These are phyloP conservation scores for Antheraea yamamai DNA, from an alignment of 2,888 invertebrate species.

Conservation along the genomic window DNA sequence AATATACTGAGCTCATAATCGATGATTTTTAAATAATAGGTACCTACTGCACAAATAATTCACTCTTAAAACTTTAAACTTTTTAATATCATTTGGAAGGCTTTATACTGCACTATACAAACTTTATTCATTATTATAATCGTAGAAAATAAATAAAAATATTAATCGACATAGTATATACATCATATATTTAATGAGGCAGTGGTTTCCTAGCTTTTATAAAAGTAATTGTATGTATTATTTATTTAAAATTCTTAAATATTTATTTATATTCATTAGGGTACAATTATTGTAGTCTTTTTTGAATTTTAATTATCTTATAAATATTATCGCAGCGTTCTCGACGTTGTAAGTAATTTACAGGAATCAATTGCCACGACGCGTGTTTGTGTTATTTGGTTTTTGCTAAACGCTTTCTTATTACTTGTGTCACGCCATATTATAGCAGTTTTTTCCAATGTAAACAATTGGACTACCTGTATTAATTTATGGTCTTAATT, in stretches of 20 bases:
- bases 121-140: not conserved
- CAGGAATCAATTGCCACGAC: constrained; percentile 16
- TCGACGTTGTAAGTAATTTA: constrained; percentile 48
- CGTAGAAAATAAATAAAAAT: not conserved
- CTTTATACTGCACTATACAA: not conserved
- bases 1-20: too few relatives aligned
- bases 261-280: not conserved
- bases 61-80: not conserved
- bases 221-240: not conserved
- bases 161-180: not conserved
- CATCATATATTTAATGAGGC: not conserved
- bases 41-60: too few relatives aligned
- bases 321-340: constrained; percentile 47
- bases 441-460: not conserved
- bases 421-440: not conserved
- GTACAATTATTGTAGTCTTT: constrained; percentile 26
- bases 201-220: not conserved
- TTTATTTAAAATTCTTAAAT: not conserved
- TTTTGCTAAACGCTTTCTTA: not conserved
- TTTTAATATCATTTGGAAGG: not conserved
- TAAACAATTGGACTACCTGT: not conserved
- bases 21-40: too few relatives aligned
- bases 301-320: constrained; percentile 46
- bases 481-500: not conserved
- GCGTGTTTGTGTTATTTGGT: not conserved